Evolutionary conservation across 1,140 invertebrate species (phyloP).

Genomic region (Drosophila kohkoa): DNA sequence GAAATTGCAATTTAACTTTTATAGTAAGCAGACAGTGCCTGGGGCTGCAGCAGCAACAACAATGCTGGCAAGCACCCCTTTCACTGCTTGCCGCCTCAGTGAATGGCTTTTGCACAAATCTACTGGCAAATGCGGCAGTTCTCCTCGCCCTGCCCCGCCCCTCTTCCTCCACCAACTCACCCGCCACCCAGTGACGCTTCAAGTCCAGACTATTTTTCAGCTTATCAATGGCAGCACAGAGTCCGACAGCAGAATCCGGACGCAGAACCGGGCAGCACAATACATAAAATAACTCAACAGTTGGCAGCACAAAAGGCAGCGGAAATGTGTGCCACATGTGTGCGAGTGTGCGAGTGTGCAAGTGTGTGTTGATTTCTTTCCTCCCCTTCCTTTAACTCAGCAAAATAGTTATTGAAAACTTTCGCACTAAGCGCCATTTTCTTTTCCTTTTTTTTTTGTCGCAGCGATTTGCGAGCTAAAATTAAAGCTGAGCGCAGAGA

Average conservation of each 20-base stretch:
- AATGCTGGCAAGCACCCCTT: conserved; percentile 3
- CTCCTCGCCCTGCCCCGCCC: neutral
- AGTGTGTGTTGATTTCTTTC: neutral
- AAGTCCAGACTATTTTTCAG: conserved; percentile 55
- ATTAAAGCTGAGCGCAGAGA: conserved; percentile 42
- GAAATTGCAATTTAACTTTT: conserved; percentile 77
- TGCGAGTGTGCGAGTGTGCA: neutral
- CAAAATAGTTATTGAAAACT: conserved; percentile 71
- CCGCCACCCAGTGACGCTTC: conserved; percentile 11
- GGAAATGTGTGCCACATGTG: conserved; percentile 20
- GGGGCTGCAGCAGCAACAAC: conserved; percentile 12
- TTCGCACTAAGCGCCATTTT: conserved; percentile 33
- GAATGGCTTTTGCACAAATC: conserved; percentile 53
- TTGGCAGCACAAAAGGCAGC: conserved; percentile 58
- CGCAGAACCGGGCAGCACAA: conserved; percentile 38
- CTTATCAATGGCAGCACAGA: conserved; percentile 61
- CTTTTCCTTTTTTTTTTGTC: conserved; percentile 10
- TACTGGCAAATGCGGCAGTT: conserved; percentile 53
- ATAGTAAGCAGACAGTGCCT: conserved; percentile 57
- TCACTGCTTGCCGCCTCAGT: conserved; percentile 11
- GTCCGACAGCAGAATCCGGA: conserved; percentile 21
- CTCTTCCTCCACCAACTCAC: neutral
- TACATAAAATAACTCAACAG: conserved; percentile 73
- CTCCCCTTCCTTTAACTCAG: neutral
- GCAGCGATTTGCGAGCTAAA: conserved; percentile 31